phyloP scores from a whole-genome alignment of 2,797 vertebrate genomes.

The Potorous gilbertii region DNA sequence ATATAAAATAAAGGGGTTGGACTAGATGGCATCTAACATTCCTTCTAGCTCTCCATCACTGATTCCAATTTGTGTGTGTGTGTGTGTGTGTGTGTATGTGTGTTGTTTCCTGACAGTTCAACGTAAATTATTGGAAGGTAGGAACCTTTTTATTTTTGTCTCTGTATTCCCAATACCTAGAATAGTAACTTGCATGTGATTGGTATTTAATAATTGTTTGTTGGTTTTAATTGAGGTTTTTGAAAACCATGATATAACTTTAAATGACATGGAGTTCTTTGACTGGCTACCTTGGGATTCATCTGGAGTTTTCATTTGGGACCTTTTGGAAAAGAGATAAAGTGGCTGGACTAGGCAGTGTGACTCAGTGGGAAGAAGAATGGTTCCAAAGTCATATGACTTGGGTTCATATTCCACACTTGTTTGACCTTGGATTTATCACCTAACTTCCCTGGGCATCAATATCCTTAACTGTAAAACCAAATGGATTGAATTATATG shows the following conservation, averaged over 20 bases:
- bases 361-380: background rate
- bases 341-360: background rate
- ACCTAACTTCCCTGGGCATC: background rate
- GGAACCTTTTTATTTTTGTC: background rate
- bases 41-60: background rate
- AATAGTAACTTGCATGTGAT: background rate
- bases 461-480: background rate
- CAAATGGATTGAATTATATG: background rate
- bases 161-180: background rate
- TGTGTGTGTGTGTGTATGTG: no score
- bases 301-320: background rate
- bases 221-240: background rate
- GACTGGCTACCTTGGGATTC: background rate
- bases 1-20: background rate
- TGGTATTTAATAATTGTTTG: background rate
- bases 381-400: background rate
- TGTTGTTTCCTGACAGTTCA: background rate
- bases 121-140: background rate
- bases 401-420: background rate
- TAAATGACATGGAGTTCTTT: background rate
- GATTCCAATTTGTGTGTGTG: background rate
- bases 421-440: background rate
- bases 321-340: background rate
- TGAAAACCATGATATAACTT: background rate
- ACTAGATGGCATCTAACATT: background rate